Evolutionary conservation across 1,140 invertebrate species (phyloP).

Genomic region (Cydia pomonella): DNA sequence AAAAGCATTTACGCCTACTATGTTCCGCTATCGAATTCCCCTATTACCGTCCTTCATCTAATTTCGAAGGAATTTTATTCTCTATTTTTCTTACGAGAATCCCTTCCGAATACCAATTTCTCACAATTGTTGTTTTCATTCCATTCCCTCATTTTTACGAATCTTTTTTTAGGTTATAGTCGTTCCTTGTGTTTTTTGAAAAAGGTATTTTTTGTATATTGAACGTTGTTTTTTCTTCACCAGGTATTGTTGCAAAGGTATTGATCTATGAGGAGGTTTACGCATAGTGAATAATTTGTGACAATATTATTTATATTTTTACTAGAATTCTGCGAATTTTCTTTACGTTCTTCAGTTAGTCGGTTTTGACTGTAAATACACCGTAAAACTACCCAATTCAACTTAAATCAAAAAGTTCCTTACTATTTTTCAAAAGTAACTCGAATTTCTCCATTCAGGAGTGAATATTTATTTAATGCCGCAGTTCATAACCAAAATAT

Average conservation of each 20-base stretch:
- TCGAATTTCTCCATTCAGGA: too few relatives aligned
- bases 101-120: slow-evolving; percentile 35
- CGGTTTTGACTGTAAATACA: too few relatives aligned
- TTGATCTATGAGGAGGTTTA: background rate
- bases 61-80: slow-evolving; percentile 36
- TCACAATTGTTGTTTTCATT: slow-evolving; percentile 40
- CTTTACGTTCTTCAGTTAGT: background rate
- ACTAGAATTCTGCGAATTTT: background rate
- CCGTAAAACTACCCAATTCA: too few relatives aligned
- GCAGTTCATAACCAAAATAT: too few relatives aligned
- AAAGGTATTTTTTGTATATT: background rate
- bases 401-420: too few relatives aligned
- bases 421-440: too few relatives aligned
- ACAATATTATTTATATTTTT: background rate
- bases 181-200: slow-evolving; percentile 26
- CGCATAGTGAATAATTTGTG: background rate
- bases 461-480: too few relatives aligned
- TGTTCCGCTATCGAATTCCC: background rate
- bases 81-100: slow-evolving; percentile 37
- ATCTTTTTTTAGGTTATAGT: slow-evolving; percentile 30
- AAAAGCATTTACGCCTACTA: background rate
- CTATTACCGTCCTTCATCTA: slow-evolving; percentile 32
- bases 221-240: background rate
- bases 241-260: background rate
- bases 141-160: slow-evolving; percentile 31